Base-by-base conservation (phyloP, 35 echinoderm and acorn worm genomes). In the Chiridota heheva region DNA sequence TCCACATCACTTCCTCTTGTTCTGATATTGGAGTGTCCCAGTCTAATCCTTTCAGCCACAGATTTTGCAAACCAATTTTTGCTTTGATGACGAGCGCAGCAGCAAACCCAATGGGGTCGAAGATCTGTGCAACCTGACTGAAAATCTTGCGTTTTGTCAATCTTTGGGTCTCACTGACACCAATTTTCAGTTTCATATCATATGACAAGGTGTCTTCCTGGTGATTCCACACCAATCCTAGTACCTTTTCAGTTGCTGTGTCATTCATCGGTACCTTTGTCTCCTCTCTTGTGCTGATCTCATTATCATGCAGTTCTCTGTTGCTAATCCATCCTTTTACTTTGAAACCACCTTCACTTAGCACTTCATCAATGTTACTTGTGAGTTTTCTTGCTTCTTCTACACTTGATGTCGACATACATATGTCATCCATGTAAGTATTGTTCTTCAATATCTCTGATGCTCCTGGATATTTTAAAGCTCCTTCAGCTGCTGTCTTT, bases 361-460 rank as follows among this genome's bases (percentile, higher is more conserved):
- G 4, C 26, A 60, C n/a, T 27, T 60, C 34, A 42, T 78, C 53
- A 42, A 78, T 38, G 53, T 22, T 38, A 18, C 42, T 17, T 2
- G 74, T 78, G 4, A 78, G 16, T 60, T 78, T 42, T 41, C 1
- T 58, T 18, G 42, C 65, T 41, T 82, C 76, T 13, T 58, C 32
- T 28, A 58, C 25, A 1, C 67, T 82, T 40, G 6, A 48, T 4
- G 57, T 60, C 16, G 90, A 92, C 36, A 65, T 24, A 45, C 90
- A 92, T 16, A 87, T 93, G 71, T 93, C 84, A 84, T 88, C 90
- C 90, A 93, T 93, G 27, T 92, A 92, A 35, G 78, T 88, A 39
- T 79, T 83, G 7, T 72, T 18, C 36, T 67, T 71, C 18, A 91
- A 26, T 15, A 63, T 47, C 1, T 33, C 17, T 20, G 83, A 46